A percentile compares a stretch with the other conserved stretches of the same genome.
Conservation (phyloP, 2,797 vertebrate genomes). For the Enteromius unitaeniatus region DNA sequence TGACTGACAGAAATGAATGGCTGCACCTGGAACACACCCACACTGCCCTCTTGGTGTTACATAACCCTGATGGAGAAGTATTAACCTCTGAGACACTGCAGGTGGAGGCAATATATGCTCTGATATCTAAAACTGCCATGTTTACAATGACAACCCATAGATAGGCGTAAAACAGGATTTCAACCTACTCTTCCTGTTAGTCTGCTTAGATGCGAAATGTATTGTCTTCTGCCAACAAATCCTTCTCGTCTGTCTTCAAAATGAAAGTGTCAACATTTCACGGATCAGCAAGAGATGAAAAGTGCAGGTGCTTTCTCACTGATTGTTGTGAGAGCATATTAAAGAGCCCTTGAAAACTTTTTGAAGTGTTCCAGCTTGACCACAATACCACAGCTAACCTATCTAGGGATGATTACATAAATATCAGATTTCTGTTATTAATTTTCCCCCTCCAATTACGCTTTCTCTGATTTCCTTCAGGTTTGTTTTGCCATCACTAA, state of each 20-base stretch:
- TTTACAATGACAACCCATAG: neutral
- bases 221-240: constrained; percentile 10
- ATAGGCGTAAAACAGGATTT: neutral
- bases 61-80: constrained; percentile 55
- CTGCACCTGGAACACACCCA: constrained; percentile 58
- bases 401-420: constrained; percentile 14
- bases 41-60: constrained; percentile 46
- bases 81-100: constrained; percentile 60
- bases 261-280: constrained; percentile 21
- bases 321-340: constrained; percentile 15
- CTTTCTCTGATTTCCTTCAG: constrained; percentile 16
- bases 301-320: constrained; percentile 34
- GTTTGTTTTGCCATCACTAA: constrained; percentile 10
- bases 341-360: constrained; percentile 1
- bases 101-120: constrained; percentile 44
- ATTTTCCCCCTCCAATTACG: neutral
- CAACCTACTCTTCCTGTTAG: neutral
- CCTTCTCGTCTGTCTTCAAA: constrained; percentile 1
- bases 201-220: constrained; percentile 5
- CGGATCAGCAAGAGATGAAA: constrained; percentile 28
- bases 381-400: constrained; percentile 3
- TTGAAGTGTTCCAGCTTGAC: constrained; percentile 4
- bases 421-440: constrained; percentile 18
- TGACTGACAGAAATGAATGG: constrained; percentile 50
- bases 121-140: neutral